phyloP scores from a whole-genome alignment of 2,888 invertebrate species.

The Helobdella robusta region DNA sequence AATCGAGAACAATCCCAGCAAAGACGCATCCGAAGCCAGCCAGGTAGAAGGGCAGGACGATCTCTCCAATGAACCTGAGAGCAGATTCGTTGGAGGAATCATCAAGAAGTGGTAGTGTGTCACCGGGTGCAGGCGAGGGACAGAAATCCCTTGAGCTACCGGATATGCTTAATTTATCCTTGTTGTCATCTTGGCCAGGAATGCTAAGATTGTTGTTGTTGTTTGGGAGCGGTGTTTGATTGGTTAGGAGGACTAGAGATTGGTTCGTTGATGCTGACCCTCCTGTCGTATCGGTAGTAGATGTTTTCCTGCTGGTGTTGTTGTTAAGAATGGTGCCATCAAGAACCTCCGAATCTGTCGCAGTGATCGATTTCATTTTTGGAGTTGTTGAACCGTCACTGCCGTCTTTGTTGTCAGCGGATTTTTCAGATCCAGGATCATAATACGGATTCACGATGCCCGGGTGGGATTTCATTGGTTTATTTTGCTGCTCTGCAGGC shows the following conservation, averaged over 20 bases:
- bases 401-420: background rate
- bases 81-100: constrained; percentile 16
- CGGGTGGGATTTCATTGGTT: background rate
- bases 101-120: constrained; percentile 20
- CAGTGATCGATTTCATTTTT: background rate
- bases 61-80: constrained; percentile 17
- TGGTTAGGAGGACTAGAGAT: too few relatives aligned
- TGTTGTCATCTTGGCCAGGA: background rate
- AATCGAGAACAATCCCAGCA: constrained; percentile 27
- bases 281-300: too few relatives aligned
- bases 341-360: too few relatives aligned
- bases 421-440: constrained; percentile 20
- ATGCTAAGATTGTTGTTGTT: constrained; percentile 5
- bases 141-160: constrained; percentile 18
- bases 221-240: too few relatives aligned
- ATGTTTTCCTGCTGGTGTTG: too few relatives aligned
- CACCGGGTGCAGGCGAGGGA: constrained; percentile 21
- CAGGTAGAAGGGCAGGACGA: constrained; percentile 25
- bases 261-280: too few relatives aligned
- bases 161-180: constrained; percentile 3
- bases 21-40: constrained; percentile 29
- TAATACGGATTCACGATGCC: constrained; percentile 18
- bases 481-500: too few relatives aligned
- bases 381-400: background rate
- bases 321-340: too few relatives aligned